A percentile compares a stretch with the other conserved stretches of the same genome.
Evolutionary conservation across 2,113 vertebrate species (phyloP).

Genomic region (Anolis sagrei): DNA sequence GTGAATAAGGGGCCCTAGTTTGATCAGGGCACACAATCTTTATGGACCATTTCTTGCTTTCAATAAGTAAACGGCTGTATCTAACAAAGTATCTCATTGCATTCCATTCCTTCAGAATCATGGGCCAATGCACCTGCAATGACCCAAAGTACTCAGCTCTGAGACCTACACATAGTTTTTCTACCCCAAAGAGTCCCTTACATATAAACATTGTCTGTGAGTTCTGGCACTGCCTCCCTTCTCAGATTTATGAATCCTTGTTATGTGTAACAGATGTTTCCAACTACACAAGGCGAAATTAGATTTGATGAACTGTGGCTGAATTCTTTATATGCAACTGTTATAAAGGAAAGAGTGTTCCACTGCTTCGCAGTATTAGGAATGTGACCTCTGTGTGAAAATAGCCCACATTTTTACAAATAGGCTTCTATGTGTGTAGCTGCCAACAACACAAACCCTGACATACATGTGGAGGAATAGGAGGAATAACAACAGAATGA

Average conservation of each 20-base stretch:
- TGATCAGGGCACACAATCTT: not conserved
- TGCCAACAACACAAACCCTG: constrained; percentile 42
- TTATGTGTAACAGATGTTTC: constrained; percentile 48
- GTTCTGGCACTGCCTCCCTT: not conserved
- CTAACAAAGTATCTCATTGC: not conserved
- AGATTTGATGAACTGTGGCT: constrained; percentile 42
- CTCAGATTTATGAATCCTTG: constrained; percentile 46
- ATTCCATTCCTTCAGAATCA: constrained; percentile 7
- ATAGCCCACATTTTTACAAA: constrained; percentile 51
- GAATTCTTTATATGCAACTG: constrained; percentile 44
- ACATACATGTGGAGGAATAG: constrained; percentile 36
- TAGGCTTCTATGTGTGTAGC: constrained; percentile 13
- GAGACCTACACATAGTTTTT: constrained; percentile 32
- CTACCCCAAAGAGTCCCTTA: not conserved
- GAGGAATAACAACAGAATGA: constrained; percentile 45
- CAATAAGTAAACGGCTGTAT: constrained; percentile 16
- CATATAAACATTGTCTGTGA: constrained; percentile 18
- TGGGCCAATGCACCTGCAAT: not conserved
- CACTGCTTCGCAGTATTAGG: constrained; percentile 23
- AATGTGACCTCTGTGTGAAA: constrained; percentile 52
- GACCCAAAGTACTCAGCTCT: constrained; percentile 15
- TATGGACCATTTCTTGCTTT: not conserved
- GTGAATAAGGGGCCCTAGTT: too few species aligned
- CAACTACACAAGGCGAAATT: constrained; percentile 32
- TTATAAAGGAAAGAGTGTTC: constrained; percentile 35